Evolutionary conservation across 2,113 vertebrate species (phyloP).

Genomic region (Tupaia chinensis): DNA sequence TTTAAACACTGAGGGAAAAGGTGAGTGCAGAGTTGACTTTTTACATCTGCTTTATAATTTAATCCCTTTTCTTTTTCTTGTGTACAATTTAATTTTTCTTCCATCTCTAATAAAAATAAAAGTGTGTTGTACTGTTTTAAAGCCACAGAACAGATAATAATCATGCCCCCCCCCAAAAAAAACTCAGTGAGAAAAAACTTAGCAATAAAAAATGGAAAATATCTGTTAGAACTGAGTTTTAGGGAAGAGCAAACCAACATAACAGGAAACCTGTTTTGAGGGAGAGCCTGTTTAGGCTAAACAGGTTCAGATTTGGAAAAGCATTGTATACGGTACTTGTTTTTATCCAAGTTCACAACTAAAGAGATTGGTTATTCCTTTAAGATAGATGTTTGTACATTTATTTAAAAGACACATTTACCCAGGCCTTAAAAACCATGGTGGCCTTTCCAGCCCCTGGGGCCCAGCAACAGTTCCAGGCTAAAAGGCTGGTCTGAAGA

Average conservation of each 20-base stretch:
- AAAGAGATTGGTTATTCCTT: constrained; percentile 20
- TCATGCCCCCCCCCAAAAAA: not conserved
- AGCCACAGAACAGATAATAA: not conserved
- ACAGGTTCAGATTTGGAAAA: not conserved
- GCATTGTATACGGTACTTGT: not conserved
- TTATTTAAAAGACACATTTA: not conserved
- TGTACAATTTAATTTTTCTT: constrained; percentile 41
- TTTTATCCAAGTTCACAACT: not conserved
- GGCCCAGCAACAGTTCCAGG: no score
- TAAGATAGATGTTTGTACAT: not conserved
- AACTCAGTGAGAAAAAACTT: not conserved
- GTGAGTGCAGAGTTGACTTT: constrained; percentile 1
- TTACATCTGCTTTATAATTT: constrained; percentile 23
- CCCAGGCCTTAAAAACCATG: no score
- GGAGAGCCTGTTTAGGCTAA: not conserved
- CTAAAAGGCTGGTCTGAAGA: no score
- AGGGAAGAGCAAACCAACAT: not conserved
- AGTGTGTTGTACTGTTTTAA: not conserved
- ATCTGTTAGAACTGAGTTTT: not conserved
- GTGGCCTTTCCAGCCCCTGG: no score
- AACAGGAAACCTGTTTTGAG: not conserved
- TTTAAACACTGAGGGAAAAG: not conserved
- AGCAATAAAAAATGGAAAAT: constrained; percentile 37
- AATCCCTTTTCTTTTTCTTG: not conserved
- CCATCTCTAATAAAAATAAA: not conserved